Conservation (phyloP, 1,140 invertebrate species). For the Radopholus similis region DNA sequence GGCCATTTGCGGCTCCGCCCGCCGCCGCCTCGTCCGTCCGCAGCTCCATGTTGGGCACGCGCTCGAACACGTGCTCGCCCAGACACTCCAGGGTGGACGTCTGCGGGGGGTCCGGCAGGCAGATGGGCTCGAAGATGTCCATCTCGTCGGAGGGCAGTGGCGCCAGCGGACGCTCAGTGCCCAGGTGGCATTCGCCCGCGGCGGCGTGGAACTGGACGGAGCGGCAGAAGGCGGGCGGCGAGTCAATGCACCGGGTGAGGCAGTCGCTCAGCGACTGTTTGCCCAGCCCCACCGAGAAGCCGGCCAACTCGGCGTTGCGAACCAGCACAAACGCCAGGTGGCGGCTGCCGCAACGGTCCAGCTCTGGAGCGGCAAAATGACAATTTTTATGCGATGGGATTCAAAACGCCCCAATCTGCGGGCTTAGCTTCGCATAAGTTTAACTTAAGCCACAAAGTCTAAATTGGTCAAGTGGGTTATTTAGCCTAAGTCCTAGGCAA, state of each 20-base stretch:
- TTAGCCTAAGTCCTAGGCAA: too few species aligned
- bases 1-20: neutral
- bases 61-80: conserved; percentile 44
- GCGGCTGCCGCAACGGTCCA: conserved; percentile 20
- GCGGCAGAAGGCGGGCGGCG: conserved; percentile 29
- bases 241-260: conserved; percentile 28
- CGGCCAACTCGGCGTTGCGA: conserved; percentile 25
- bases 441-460: conserved; percentile 9
- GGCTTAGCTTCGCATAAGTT: too few species aligned
- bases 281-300: conserved; percentile 7
- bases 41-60: conserved; percentile 19
- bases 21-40: neutral
- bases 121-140: conserved; percentile 46
- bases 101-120: conserved; percentile 20
- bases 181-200: conserved; percentile 35
- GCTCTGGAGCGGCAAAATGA: conserved; percentile 11
- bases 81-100: conserved; percentile 25
- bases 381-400: too few species aligned
- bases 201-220: conserved; percentile 33
- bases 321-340: conserved; percentile 37
- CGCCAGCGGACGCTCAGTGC: conserved; percentile 18
- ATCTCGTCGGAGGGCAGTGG: conserved; percentile 18
- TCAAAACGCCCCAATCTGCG: neutral
- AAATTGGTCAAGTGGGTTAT: too few species aligned
- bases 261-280: conserved; percentile 11